Conservation (phyloP, 1,140 invertebrate species). For the Diorhabda carinulata region DNA sequence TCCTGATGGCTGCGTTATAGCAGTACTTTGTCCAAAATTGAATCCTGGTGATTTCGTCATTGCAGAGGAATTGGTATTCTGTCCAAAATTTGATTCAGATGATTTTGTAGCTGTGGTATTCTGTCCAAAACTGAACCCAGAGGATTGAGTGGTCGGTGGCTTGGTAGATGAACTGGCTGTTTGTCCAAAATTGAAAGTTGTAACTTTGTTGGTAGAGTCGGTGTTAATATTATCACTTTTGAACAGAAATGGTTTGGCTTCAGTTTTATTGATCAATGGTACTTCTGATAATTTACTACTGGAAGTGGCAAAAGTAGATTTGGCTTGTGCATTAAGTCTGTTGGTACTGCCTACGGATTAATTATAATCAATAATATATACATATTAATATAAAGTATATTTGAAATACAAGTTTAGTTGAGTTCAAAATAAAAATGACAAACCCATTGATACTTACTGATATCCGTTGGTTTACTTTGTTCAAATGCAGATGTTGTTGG, state of each 20-base stretch:
- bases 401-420: not conserved
- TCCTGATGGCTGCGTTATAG: too few species aligned
- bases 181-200: slow-evolving; percentile 20
- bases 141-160: not conserved
- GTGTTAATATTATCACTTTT: slow-evolving; percentile 14
- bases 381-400: not conserved
- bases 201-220: slow-evolving; percentile 13
- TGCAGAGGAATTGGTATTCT: slow-evolving; percentile 16
- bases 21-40: not conserved
- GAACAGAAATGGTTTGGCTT: slow-evolving; percentile 20
- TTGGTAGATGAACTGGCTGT: not conserved
- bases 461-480: not conserved
- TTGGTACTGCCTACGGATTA: slow-evolving; percentile 1
- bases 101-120: slow-evolving; percentile 8
- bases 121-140: not conserved
- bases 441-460: not conserved
- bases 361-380: not conserved
- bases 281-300: slow-evolving; percentile 12
- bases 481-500: not conserved
- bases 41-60: not conserved
- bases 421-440: not conserved
- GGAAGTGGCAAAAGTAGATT: slow-evolving; percentile 13
- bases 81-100: not conserved
- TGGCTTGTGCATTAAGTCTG: not conserved
- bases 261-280: slow-evolving; percentile 14